Evolutionary conservation across 2,113 vertebrate species (phyloP).

Genomic region (Glareola pratincola): DNA sequence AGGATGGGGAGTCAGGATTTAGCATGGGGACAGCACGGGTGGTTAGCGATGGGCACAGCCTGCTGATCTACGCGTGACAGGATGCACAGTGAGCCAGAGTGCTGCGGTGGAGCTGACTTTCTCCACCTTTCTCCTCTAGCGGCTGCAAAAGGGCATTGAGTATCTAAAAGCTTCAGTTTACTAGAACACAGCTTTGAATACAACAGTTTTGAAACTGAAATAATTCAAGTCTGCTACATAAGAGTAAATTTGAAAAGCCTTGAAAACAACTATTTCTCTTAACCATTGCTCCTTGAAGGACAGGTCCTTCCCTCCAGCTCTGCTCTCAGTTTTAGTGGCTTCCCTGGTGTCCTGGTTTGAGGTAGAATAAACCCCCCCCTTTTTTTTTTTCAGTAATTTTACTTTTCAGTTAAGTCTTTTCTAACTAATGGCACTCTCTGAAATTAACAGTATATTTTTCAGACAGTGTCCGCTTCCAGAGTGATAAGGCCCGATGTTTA

Average conservation of each 20-base stretch:
- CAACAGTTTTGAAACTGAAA: neutral
- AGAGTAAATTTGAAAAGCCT: neutral
- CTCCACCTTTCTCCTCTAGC: neutral
- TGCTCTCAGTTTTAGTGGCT: neutral
- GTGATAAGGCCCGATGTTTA: neutral
- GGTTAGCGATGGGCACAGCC: neutral
- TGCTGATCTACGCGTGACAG: neutral
- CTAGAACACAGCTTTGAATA: neutral
- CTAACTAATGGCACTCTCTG: neutral
- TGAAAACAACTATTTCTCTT: neutral
- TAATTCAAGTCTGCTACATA: neutral
- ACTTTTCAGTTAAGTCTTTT: neutral
- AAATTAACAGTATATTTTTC: neutral
- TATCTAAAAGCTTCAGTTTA: neutral
- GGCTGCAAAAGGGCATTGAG: neutral
- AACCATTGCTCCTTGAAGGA: neutral
- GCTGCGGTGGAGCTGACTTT: neutral
- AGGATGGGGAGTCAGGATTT: neutral
- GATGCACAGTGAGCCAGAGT: neutral
- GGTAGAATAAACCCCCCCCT: neutral
- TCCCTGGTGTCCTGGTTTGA: neutral
- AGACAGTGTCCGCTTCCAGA: neutral
- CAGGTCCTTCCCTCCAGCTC: neutral
- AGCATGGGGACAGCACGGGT: accelerated
- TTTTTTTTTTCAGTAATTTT: neutral